phyloP scores from a whole-genome alignment of 2,113 vertebrate genomes.

The Noturus placidus region DNA sequence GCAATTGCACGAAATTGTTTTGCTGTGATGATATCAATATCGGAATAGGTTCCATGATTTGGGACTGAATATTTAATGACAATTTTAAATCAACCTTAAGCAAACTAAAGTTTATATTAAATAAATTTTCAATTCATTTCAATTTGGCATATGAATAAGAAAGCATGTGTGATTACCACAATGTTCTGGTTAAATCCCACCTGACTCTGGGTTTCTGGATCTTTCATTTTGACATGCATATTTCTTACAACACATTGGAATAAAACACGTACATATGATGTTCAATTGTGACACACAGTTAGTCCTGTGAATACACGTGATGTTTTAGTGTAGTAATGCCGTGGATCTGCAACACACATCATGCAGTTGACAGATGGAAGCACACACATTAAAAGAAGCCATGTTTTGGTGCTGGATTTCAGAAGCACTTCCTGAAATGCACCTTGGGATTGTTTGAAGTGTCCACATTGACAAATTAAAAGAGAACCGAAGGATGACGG shows the following conservation, averaged over 20 bases:
- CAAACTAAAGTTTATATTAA: not conserved
- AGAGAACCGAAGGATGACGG: conserved; percentile 54
- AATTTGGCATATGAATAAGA: not conserved
- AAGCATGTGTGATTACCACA: not conserved
- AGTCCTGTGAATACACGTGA: not conserved
- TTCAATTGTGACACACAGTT: conserved; percentile 13
- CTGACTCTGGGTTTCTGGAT: conserved; percentile 1
- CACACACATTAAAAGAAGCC: conserved; percentile 44
- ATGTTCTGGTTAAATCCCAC: conserved; percentile 6
- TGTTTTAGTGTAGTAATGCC: conserved; percentile 25
- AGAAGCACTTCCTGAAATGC: conserved; percentile 69
- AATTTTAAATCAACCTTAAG: not conserved
- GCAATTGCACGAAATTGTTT: too few relatives aligned
- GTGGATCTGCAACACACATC: conserved; percentile 54
- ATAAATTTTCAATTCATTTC: not conserved
- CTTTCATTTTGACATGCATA: not conserved
- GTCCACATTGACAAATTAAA: conserved; percentile 56
- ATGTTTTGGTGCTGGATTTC: conserved; percentile 59
- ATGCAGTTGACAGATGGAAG: conserved; percentile 59
- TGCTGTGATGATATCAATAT: too few relatives aligned
- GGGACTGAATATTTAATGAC: not conserved
- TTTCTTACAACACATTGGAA: conserved; percentile 4
- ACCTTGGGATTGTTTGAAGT: conserved; percentile 74
- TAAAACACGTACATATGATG: not conserved
- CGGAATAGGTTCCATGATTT: too few relatives aligned